phyloP scores from a whole-genome alignment of 2,888 invertebrate species.

The Agriopis marginaria region DNA sequence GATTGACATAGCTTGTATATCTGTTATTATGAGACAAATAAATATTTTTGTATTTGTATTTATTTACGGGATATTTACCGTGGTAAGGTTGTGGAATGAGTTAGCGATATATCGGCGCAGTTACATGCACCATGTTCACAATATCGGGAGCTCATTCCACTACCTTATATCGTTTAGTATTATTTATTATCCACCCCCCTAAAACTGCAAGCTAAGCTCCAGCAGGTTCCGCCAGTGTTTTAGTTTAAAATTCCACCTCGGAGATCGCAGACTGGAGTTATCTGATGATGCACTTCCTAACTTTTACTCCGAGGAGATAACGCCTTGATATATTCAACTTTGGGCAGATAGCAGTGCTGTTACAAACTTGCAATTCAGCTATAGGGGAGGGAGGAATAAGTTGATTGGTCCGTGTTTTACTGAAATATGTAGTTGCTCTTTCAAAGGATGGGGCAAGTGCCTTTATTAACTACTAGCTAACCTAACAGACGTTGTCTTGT shows the following conservation, averaged over 20 bases:
- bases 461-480: too few species aligned
- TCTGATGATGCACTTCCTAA: slow-evolving; percentile 58
- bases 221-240: slow-evolving; percentile 10
- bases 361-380: slow-evolving; percentile 20
- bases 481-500: too few species aligned
- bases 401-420: not conserved
- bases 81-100: too few species aligned
- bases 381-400: not conserved
- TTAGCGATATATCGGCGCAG: too few species aligned
- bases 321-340: slow-evolving; percentile 60
- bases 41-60: too few species aligned
- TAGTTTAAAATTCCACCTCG: slow-evolving; percentile 56
- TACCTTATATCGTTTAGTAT: not conserved
- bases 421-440: not conserved
- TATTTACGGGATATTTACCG: too few species aligned
- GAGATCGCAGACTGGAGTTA: slow-evolving; percentile 45
- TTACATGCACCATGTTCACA: too few species aligned
- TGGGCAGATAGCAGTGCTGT: slow-evolving; percentile 48
- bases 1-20: too few species aligned
- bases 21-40: too few species aligned
- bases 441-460: too few species aligned
- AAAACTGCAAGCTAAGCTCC: slow-evolving; percentile 1
- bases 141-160: too few species aligned
- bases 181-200: slow-evolving; percentile 2
- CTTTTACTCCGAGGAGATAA: slow-evolving; percentile 58